phyloP scores from a whole-genome alignment of 2,113 vertebrate genomes.

The Erythrocercus mccallii region DNA sequence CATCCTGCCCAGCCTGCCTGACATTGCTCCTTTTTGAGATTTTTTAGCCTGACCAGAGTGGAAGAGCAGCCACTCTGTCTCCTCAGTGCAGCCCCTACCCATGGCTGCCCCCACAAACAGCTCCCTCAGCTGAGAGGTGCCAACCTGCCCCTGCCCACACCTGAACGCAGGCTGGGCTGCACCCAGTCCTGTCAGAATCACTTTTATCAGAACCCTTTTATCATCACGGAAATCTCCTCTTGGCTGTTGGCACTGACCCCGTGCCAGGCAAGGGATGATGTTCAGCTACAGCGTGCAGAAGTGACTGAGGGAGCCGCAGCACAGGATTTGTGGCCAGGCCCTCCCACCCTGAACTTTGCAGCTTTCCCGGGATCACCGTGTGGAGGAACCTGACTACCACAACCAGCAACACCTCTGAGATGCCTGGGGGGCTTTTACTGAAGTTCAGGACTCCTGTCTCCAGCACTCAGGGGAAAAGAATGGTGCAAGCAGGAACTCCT shows the following conservation, averaged over 20 bases:
- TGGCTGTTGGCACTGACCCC: background rate
- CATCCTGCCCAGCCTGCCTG: background rate
- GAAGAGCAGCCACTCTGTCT: background rate
- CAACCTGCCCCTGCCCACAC: background rate
- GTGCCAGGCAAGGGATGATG: background rate
- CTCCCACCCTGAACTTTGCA: background rate
- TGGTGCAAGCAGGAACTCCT: background rate
- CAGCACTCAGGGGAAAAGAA: no score
- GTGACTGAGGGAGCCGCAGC: background rate
- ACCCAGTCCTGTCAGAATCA: background rate
- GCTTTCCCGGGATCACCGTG: accelerated
- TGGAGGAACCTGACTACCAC: background rate
- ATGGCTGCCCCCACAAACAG: accelerated
- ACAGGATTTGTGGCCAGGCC: accelerated
- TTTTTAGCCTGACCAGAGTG: no score
- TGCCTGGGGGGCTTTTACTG: accelerated
- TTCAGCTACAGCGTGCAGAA: background rate
- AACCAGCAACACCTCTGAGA: background rate
- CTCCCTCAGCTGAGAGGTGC: background rate
- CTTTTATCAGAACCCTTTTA: background rate
- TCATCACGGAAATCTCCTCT: background rate
- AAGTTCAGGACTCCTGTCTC: background rate
- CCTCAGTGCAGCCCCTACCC: background rate
- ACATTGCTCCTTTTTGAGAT: background rate
- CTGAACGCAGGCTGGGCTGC: background rate